Conservation (phyloP, 2,888 invertebrate genomes). For the Stenoptilia bipunctidactyla region DNA sequence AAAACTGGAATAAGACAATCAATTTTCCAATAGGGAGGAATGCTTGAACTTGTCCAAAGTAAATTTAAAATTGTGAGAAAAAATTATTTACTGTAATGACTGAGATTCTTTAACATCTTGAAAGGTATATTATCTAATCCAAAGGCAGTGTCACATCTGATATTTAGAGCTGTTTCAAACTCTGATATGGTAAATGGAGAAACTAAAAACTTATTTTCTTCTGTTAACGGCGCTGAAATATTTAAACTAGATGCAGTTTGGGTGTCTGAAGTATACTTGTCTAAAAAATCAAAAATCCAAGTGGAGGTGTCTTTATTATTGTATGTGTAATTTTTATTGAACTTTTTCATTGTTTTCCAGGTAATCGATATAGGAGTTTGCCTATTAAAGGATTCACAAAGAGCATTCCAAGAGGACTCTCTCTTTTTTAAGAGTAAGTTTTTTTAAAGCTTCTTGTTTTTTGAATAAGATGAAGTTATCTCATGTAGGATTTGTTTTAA, state of each 20-base stretch:
- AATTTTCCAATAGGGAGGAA: too few relatives aligned
- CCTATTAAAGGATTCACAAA: constrained; percentile 4
- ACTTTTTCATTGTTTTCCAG: constrained; percentile 6
- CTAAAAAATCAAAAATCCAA: not conserved
- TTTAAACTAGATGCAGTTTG: not conserved
- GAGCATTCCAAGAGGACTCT: constrained; percentile 2
- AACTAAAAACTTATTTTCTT: not conserved
- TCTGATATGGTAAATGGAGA: constrained; percentile 3
- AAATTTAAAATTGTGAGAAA: not conserved
- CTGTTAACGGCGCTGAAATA: not conserved
- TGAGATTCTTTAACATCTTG: constrained; percentile 1
- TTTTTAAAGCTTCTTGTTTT: constrained; percentile 3
- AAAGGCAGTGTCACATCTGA: constrained; percentile 6
- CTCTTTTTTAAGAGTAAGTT: constrained; percentile 5
- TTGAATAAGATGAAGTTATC: not conserved
- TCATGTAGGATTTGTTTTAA: constrained; percentile 2
- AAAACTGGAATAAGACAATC: constrained; percentile 10
- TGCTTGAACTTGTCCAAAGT: too few relatives aligned
- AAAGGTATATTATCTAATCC: not conserved
- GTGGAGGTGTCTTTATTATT: not conserved
- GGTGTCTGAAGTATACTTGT: not conserved
- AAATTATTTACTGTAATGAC: not conserved
- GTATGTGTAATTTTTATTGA: constrained; percentile 5
- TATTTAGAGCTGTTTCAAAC: constrained; percentile 1
- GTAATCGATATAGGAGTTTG: constrained; percentile 3